Conservation (phyloP, 2,888 invertebrate species). For the Dione vanillae region DNA sequence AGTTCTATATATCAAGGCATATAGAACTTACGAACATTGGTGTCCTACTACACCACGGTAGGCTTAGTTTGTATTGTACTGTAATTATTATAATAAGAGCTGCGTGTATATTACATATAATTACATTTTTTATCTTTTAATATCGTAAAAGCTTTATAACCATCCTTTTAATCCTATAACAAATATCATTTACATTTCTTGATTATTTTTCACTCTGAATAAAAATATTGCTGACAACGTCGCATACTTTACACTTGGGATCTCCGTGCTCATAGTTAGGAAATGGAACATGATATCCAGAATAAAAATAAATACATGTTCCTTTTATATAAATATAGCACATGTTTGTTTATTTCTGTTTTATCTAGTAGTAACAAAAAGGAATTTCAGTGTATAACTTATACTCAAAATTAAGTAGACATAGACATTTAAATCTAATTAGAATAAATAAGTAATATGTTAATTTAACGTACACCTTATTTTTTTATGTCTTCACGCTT, state of each 20-base stretch:
- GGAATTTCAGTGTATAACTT: too few species aligned
- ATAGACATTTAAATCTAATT: too few species aligned
- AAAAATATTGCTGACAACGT: constrained; percentile 12
- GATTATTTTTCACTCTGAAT: constrained; percentile 19
- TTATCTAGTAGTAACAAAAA: too few species aligned
- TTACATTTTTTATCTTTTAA: neutral
- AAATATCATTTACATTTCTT: constrained; percentile 17
- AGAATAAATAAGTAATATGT: too few species aligned
- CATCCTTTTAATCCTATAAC: neutral
- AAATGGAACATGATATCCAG: constrained; percentile 10
- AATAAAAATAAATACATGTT: constrained; percentile 17
- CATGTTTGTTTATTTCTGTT: neutral
- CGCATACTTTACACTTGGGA: constrained; percentile 24
- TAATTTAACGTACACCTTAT: too few species aligned
- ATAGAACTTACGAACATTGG: neutral
- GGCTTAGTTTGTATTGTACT: neutral
- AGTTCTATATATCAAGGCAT: neutral
- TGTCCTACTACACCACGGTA: neutral
- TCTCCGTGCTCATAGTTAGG: neutral
- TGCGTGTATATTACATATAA: neutral
- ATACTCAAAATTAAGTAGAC: too few species aligned
- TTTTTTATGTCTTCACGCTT: too few species aligned
- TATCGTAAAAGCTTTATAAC: neutral
- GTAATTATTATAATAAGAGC: neutral
- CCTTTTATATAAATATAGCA: constrained; percentile 9